Evolutionary conservation across 2,888 invertebrate species (phyloP).

Genomic region (Artemia sp.): DNA sequence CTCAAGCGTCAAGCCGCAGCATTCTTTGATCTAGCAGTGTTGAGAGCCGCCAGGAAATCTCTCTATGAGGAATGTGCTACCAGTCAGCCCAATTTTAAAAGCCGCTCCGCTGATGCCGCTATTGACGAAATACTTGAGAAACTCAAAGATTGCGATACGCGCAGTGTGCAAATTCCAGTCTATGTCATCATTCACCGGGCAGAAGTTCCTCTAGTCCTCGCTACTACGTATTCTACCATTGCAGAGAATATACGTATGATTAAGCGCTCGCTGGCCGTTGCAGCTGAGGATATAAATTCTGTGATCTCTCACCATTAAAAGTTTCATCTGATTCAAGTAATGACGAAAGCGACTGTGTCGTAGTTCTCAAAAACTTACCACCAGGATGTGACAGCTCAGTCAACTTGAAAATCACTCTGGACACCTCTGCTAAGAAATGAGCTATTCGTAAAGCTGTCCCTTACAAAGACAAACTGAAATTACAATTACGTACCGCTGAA

Average conservation of each 20-base stretch:
- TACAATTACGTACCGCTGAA: background rate
- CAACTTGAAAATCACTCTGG: background rate
- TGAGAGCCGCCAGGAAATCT: background rate
- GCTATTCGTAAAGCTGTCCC: background rate
- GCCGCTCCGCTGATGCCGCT: background rate
- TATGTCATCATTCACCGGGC: background rate
- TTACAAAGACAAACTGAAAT: background rate
- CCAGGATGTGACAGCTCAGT: background rate
- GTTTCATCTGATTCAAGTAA: background rate
- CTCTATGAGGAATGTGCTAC: background rate
- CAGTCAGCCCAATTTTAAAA: background rate
- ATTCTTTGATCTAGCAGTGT: background rate
- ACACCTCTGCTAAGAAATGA: background rate
- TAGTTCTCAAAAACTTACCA: background rate
- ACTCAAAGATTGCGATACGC: background rate
- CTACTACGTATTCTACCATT: background rate
- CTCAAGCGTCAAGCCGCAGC: background rate
- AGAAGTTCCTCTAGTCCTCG: background rate
- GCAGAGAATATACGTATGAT: background rate
- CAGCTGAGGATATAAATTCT: background rate
- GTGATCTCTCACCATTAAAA: background rate
- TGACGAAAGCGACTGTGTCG: background rate
- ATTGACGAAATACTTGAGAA: background rate
- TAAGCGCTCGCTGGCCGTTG: background rate
- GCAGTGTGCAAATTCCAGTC: background rate